Evolutionary conservation across 2,888 invertebrate genomes (phyloP), one percentile per base, ranked within the genome.

Genomic region (Augiades crinisus): DNA sequence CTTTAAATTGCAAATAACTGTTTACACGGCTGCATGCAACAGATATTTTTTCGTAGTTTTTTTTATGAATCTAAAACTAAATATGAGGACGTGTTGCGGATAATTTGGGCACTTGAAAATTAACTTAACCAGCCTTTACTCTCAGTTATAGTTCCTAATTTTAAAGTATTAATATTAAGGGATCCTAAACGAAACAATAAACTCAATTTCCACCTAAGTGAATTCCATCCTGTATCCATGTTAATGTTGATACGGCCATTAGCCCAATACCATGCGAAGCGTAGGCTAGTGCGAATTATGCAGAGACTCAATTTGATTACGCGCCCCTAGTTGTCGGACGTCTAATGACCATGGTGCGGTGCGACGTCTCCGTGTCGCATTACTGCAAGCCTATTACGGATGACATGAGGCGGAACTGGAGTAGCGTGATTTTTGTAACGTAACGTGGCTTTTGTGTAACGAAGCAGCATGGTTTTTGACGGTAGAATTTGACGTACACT

Each of bases 281-380:
- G 54, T 62, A 57, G 62, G 68, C 64, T 59, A 67, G 68, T 63
- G 72, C 68, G 75, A 79, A 82, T 81, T 79, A 81, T 82, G 78
- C 75, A 80, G 73, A 75, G 70, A 75, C 78, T 75, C 75, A 77
- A 81, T 81, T 80, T 74, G 80, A 80, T 82, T 78, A 78, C 64
- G 67, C 67, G 69, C 65, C 75, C 67, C 75, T 68, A 68, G 72
- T 74, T 69, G 65, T 70, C 65, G 70, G 66, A 67, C 69, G 75
- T 67, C 69, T 71, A 73, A 72, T 71, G 66, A 70, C 45, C 50
- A 58, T 51, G 27, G 27, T 36, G 21, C 12, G 50, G 34, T 24
- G 19, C 43, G 34, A 36, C 24, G 17, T 17, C 21, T 27, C n/a
- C 30, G 24, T 38, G 31, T 40, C 33, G 40, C 22, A 40, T 47